Evolutionary conservation across 2,113 vertebrate genomes (phyloP), one percentile per base, ranked within the genome.

Genomic region (Camarhynchus parvulus): DNA sequence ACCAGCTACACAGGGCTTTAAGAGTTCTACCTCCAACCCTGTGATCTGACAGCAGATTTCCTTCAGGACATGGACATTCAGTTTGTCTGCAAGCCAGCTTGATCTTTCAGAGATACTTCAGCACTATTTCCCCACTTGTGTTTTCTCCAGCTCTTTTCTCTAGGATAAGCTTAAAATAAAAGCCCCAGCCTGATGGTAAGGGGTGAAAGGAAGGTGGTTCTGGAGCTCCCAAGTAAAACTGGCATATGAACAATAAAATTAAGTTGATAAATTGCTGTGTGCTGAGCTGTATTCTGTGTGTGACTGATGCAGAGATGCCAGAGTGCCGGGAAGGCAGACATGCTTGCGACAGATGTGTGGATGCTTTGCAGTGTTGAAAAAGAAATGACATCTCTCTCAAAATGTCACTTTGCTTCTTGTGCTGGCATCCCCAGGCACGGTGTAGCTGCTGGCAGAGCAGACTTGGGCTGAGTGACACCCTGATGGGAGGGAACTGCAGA

Each of bases 301-400:
- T 50, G 74, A 93, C 73, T 78, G 90, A 93, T 76, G 61, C 5
- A 8, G 81, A 75, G 81, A 61, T 83, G 75, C 70, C 5, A 5
- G 76, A 74, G 86, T 30, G 72, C 81, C 0, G 1, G 59, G 52
- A 77, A 73, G 89, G 93, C 87, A 27, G 82, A 90, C 28, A 9
- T 19, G 2, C 80, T 94, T 96, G 80, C 95, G 92, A 94, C 93
- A 95, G 91, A 96, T 92, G 94, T 92, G 92, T 93, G 90, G 90
- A 96, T 92, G 87, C 94, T 96, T 96, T 89, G 74, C 39, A 90
- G 81, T 81, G 83, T 91, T 93, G 91, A 87, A 83, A 92, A 83
- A 92, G 66, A 93, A 94, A 77, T 87, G 2, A 96, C 82, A 73
- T 77, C 74, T 73, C 72, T 83, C 81, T 92, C 80, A 83, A 87